Conservation (phyloP, 2,797 vertebrate genomes). For the Gallinago stenura region DNA sequence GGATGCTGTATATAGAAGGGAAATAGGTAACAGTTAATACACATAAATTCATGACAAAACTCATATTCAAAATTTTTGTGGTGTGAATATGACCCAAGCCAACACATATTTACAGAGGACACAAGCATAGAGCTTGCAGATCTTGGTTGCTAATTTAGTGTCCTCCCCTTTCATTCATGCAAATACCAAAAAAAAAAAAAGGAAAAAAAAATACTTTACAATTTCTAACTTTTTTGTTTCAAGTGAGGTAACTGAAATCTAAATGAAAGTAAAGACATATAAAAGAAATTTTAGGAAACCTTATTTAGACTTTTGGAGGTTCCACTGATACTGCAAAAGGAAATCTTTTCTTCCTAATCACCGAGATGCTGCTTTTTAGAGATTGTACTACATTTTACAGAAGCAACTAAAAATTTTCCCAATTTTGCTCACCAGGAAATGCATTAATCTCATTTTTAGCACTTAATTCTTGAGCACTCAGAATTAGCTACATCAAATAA, state of each 20-base stretch:
- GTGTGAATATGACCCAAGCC: neutral
- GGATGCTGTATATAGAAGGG: neutral
- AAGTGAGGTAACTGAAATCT: neutral
- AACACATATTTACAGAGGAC: neutral
- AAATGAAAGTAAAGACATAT: neutral
- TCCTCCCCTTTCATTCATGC: neutral
- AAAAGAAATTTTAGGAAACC: neutral
- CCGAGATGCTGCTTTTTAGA: neutral
- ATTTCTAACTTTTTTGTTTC: neutral
- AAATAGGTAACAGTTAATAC: neutral
- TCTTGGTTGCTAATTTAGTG: neutral
- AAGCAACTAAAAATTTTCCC: neutral
- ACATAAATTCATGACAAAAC: neutral
- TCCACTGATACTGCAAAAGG: neutral
- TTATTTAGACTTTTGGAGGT: neutral
- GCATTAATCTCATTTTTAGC: conserved; percentile 1
- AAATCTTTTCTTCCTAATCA: neutral
- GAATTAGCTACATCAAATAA: conserved; percentile 11
- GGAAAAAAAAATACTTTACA: neutral
- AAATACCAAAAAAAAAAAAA: neutral
- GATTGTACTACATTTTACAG: neutral
- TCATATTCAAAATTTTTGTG: neutral
- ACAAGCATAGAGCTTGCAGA: neutral
- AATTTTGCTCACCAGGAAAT: conserved; percentile 7
- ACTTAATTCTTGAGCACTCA: neutral